Base-by-base conservation (phyloP, 2,888 invertebrate genomes). In the Agonopterix arenella region DNA sequence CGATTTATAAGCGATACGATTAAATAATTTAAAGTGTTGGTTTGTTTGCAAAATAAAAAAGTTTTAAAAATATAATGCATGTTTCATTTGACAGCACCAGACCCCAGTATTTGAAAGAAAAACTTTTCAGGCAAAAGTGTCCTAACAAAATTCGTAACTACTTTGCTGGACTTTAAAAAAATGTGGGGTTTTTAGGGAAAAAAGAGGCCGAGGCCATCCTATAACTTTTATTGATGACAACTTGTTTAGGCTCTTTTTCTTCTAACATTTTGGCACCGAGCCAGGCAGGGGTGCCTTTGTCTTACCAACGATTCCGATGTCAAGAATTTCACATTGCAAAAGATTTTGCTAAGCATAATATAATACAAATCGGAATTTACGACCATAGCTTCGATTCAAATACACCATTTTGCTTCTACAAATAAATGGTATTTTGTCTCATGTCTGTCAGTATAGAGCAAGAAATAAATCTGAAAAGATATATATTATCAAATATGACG, bases 171-270 rank as follows among this genome's bases (percentile, higher is more conserved):
- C 13, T 47, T 46, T 40, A 38, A 37, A 13, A 46, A 46, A 36
- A 46, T 13, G 16, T 46, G 13, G 46, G 9, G 16, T 67, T 68
- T 62, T 65, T 36, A 44, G 10, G 64, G 66, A 66, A 62, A 64
- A 68, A 71, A 57, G 68, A 60, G 64, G 66, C 61, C 66, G 66
- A 62, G 62, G 59, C 28, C 28, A 40, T 3, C 64, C 71, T 73
- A 75, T 74, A 77, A 76, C 60, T 73, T 75, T 73, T 77, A 79
- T 80, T 74, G 80, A 80, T 74, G 80, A 76, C 78, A 73, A 72
- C 73, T 74, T 69, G 66, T 70, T 56, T 64, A 64, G 64, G 59
- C 58, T 59, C 63, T 63, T 60, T 59, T 54, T 55, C 47, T 48
- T 44, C 48, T 51, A 53, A 52, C 68, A 63, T 63, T 64, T 64